A percentile compares a stretch with the other conserved stretches of the same genome.
These are phyloP conservation scores for Meiosimyza decipiens DNA, from an alignment of 2,888 invertebrate species.

Conservation along the genomic window DNA sequence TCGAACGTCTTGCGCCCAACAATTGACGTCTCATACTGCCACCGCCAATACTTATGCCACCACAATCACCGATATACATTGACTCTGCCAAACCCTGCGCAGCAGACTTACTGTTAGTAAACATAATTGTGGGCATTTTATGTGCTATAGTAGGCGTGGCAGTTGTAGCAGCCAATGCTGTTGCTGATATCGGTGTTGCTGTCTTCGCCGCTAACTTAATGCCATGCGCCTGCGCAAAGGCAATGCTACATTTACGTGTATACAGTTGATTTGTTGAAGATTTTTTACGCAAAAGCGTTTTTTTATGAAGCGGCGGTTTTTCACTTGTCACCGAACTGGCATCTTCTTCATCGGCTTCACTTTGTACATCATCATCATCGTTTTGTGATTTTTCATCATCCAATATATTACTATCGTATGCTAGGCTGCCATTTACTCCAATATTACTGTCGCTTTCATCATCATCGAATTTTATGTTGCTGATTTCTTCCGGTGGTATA, in stretches of 20 bases:
- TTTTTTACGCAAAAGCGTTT: conserved; percentile 62
- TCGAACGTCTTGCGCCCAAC: conserved; percentile 64
- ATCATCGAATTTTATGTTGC: conserved; percentile 62
- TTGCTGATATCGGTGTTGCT: conserved; percentile 7
- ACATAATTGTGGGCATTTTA: conserved; percentile 47
- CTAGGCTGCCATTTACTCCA: conserved; percentile 42
- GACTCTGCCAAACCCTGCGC: conserved; percentile 26
- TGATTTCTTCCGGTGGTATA: conserved; percentile 64
- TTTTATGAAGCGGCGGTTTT: conserved; percentile 36
- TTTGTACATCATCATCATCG: not conserved
- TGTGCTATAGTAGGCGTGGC: not conserved
- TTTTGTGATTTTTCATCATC: not conserved
- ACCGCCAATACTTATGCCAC: conserved; percentile 55
- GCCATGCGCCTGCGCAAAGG: conserved; percentile 66
- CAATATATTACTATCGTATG: conserved; percentile 34
- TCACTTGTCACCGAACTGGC: conserved; percentile 16
- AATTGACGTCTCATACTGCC: conserved; percentile 45
- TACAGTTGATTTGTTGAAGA: conserved; percentile 60
- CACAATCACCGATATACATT: conserved; percentile 34
- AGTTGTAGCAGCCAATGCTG: not conserved
- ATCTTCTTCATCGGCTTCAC: conserved; percentile 37
- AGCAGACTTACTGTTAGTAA: conserved; percentile 49
- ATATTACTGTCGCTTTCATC: conserved; percentile 46
- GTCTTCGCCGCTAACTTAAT: conserved; percentile 47
- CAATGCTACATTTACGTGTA: conserved; percentile 62